A percentile compares a stretch with the other conserved stretches of the same genome.
phyloP scores from a whole-genome alignment of 1,140 invertebrate species.

The Matsumurasca onukii region DNA sequence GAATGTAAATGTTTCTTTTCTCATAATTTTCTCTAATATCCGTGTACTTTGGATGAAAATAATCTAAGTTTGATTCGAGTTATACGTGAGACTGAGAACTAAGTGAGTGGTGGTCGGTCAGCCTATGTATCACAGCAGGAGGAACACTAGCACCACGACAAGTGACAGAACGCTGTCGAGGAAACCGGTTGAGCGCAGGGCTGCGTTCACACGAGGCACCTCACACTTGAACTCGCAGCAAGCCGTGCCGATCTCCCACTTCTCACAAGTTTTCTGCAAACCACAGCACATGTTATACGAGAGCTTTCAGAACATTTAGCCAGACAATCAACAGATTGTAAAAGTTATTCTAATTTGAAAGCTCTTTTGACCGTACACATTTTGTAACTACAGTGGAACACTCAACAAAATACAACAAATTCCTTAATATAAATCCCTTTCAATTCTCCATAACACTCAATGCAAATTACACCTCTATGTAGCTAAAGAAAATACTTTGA shows the following conservation, averaged over 20 bases:
- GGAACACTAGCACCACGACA: neutral
- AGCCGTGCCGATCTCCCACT: slow-evolving; percentile 35
- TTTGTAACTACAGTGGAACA: neutral
- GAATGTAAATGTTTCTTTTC: too few relatives aligned
- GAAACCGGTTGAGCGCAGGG: neutral
- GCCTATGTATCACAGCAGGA: neutral
- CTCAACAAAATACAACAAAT: neutral
- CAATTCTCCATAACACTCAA: too few relatives aligned
- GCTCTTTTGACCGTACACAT: neutral
- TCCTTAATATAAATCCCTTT: too few relatives aligned
- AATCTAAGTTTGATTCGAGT: too few relatives aligned
- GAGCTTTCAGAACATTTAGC: neutral
- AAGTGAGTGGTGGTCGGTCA: too few relatives aligned
- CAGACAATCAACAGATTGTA: too few relatives aligned
- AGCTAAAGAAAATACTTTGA: neutral
- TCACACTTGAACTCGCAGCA: slow-evolving; percentile 40
- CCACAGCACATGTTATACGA: neutral
- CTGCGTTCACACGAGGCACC: slow-evolving; percentile 32
- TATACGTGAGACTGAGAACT: too few relatives aligned
- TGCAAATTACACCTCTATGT: too few relatives aligned
- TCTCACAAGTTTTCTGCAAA: slow-evolving; percentile 38
- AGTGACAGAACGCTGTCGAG: neutral
- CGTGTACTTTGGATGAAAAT: too few relatives aligned
- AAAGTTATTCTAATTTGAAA: neutral
- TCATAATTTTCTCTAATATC: too few relatives aligned